Evolutionary conservation across 1,140 invertebrate species (phyloP).

Genomic region (Drosophila suzukii): DNA sequence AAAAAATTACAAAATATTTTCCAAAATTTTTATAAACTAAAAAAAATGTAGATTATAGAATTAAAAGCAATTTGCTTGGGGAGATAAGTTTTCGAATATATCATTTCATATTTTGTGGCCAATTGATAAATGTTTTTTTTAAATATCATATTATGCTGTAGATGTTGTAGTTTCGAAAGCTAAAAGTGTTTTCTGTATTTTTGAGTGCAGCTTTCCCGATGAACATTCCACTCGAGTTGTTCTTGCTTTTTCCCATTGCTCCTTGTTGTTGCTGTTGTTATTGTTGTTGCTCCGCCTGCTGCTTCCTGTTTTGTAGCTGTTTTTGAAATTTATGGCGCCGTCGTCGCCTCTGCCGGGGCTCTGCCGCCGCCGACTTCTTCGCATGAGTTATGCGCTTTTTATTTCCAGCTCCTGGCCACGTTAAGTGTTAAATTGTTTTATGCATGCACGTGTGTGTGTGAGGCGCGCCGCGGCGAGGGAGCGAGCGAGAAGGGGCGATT

Average conservation of each 20-base stretch:
- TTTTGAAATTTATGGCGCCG: slow-evolving; percentile 63
- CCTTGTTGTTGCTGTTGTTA: slow-evolving; percentile 4
- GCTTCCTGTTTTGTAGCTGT: slow-evolving; percentile 66
- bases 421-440: slow-evolving; percentile 80
- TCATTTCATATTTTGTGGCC: too few species aligned
- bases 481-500: neutral
- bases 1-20: too few species aligned
- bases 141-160: neutral
- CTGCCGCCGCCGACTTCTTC: slow-evolving; percentile 23
- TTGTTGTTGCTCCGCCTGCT: slow-evolving; percentile 48
- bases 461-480: neutral
- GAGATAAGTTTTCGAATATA: too few species aligned
- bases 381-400: slow-evolving; percentile 61
- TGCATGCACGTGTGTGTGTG: slow-evolving; percentile 51
- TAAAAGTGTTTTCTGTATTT: neutral
- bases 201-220: slow-evolving; percentile 1
- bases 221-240: slow-evolving; percentile 39
- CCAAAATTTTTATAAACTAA: too few species aligned
- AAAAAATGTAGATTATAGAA: too few species aligned
- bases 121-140: too few species aligned
- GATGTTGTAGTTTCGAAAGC: neutral
- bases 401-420: slow-evolving; percentile 60
- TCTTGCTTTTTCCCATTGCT: slow-evolving; percentile 17
- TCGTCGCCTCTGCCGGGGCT: slow-evolving; percentile 31
- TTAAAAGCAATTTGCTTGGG: too few species aligned